These are phyloP conservation scores for Microtus oregoni DNA, from an alignment of 2,113 vertebrate species.

Conservation along the genomic window DNA sequence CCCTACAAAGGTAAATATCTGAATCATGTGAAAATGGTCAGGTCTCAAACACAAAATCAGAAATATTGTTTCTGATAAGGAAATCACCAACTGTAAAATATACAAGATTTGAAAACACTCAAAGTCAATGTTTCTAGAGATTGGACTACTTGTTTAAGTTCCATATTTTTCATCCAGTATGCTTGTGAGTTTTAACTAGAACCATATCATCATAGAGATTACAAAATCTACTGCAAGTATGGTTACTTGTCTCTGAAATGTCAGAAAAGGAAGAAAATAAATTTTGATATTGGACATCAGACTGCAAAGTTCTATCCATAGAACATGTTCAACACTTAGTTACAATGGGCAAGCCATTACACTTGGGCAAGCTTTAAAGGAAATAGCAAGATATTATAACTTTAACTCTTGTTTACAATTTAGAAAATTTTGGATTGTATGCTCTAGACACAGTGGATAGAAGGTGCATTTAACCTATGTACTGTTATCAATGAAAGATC, in stretches of 20 bases:
- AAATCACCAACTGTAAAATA: background rate
- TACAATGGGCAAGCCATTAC: background rate
- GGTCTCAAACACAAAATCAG: background rate
- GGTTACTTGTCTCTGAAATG: background rate
- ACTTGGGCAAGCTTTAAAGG: background rate
- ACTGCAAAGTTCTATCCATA: background rate
- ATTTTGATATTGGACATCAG: background rate
- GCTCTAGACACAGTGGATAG: too few species aligned
- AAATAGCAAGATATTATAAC: background rate
- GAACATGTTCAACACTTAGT: background rate
- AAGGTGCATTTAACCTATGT: background rate
- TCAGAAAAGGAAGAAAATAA: background rate
- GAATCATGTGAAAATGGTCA: background rate
- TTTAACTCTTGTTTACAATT: background rate
- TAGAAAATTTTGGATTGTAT: background rate
- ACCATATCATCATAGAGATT: background rate
- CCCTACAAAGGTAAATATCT: background rate
- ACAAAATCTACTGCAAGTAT: background rate
- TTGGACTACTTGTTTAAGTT: background rate
- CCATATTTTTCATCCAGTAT: background rate
- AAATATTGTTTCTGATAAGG: conserved; percentile 22
- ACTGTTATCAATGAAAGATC: background rate
- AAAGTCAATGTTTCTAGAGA: conserved; percentile 42
- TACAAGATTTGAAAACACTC: conserved; percentile 24
- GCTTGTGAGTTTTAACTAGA: background rate